Evolutionary conservation across 1,140 invertebrate species (phyloP), one percentile per base, ranked within the genome.

Genomic region (Drosophila simulans): DNA sequence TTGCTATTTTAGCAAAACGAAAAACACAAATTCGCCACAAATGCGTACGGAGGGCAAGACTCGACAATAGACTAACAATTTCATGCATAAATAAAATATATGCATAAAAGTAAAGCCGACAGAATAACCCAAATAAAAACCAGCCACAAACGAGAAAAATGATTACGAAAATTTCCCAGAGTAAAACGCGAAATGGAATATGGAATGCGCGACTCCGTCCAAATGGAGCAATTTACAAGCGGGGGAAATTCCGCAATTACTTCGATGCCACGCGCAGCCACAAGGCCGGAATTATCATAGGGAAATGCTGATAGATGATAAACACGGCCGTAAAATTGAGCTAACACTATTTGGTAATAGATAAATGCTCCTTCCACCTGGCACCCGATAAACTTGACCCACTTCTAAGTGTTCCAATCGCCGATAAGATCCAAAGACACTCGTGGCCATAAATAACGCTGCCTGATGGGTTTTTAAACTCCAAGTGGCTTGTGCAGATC

Each of bases 371-470:
- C 22, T 10, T 39, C 31, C 40, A 48, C 52, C 17, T 37, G 37
- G 20, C 7, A 45, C 58, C 69, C 79, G 82, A 81, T 82, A 86
- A 86, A 86, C 82, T 85, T 85, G 82, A 85, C 82, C 82, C 73
- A 85, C 49, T 85, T 85, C 53, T 79, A 60, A 52, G 52, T 42
- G 51, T 22, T 64, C 27, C 45, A 34, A 25, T n/a, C 58, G 35
- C n/a, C 45, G 58, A 74, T 74, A 74, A 74, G 69, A 39, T 5
- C 39, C 15, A 25, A 63, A 51, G 22, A 42, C 20, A 51, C 12
- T 27, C 3, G 8, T 10, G 22, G 58, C 20, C 45, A 63, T 71
- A 54, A 64, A 63, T 63, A 54, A 31, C 20, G 34, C 31, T 11
- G 52, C 4, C 40, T 48, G 13, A 35, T 13, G 37, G 39, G 65